Evolutionary conservation across 2,113 vertebrate species (phyloP), one percentile per base, ranked within the genome.

Genomic region (Cynoglossus semilaevis): DNA sequence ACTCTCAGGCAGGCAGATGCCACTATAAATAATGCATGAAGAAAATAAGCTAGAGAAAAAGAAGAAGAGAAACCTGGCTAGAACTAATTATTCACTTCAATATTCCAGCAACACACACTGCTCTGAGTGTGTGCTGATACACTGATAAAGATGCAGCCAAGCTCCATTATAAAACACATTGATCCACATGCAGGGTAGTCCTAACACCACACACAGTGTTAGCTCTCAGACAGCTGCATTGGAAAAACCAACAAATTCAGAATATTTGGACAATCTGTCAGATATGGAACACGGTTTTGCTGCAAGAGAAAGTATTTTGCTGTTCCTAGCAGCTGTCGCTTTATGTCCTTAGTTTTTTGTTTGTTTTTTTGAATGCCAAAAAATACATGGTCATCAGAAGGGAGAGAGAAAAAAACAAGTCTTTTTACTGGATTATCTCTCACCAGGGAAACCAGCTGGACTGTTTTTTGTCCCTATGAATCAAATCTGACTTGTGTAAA

Each of bases 1-100:
- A 79, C 78, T 85, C 77, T 79, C 83, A 74, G 77, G 67, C 83
- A 74, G 77, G 67, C 84, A 83, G 84, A 88, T 86, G 81, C 85
- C 68, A 81, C 63, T 64, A 87, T 88, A 85, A 88, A 88, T 88
- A 85, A 88, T 86, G 83, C 85, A 88, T 83, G 58, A 84, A 80
- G 65, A 83, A 64, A 83, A 85, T 68, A 73, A 70, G 74, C 63
- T 77, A 78, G 72, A 72, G 41, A 15, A 43, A 15, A 45, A 45
- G 44, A 45, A 51, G 50, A 76, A 80, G 80, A 79, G 75, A 71
- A 88, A 79, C 67, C 72, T 77, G 67, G 79, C 72, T 81, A 80
- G 49, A 19, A 76, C 76, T 85, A 86, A 89, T 85, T 87, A 86
- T 89, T 86, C 78, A 79, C 75, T 48, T 67, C 56, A 71, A 84